Evolutionary conservation across 2,113 vertebrate species (phyloP), one percentile per base, ranked within the genome.

Genomic region (Carassius auratus): DNA sequence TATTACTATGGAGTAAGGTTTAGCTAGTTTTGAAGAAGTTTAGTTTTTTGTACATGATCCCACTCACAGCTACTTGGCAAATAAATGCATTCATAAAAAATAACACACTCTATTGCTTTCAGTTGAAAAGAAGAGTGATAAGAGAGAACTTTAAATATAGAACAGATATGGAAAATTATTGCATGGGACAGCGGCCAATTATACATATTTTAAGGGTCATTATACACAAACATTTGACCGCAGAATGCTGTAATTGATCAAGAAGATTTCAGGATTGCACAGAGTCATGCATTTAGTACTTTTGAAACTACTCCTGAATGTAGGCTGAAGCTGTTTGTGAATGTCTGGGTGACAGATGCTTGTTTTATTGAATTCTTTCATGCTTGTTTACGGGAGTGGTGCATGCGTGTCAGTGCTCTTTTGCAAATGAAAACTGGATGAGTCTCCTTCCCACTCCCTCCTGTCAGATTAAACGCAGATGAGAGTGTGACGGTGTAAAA

Each of bases 391-490:
- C 62, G 76, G 76, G 76, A 62, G 57, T 61, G 76, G 76, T 79
- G 57, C 21, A n/a, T 62, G 76, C n/a, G 55, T 78, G 30, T 77
- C 76, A 61, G 76, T 33, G 55, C 57, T 79, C 30, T 42, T 14
- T 36, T 79, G 76, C 76, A 79, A 79, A 79, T 79, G 6, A 62
- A 57, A 79, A 45, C 57, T 36, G 73, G 71, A 84, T 59, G 74
- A 84, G 87, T 90, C 90, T 89, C 89, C 48, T 89, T 71, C 88
- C 92, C 94, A 90, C 76, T 79, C 57, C 57, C 76, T 79, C 76
- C 33, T 62, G 76, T 79, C 76, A 94, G 85, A 96, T 96, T 95
- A 94, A 94, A 94, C 94, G 94, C 96, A 96, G 95, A 96, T 96
- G 96, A 94, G 30, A 88, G 91, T 89, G 76, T 92, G 92, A 94